Base-by-base conservation (phyloP, 1,140 invertebrate species). In the Heliconius nattereri region DNA sequence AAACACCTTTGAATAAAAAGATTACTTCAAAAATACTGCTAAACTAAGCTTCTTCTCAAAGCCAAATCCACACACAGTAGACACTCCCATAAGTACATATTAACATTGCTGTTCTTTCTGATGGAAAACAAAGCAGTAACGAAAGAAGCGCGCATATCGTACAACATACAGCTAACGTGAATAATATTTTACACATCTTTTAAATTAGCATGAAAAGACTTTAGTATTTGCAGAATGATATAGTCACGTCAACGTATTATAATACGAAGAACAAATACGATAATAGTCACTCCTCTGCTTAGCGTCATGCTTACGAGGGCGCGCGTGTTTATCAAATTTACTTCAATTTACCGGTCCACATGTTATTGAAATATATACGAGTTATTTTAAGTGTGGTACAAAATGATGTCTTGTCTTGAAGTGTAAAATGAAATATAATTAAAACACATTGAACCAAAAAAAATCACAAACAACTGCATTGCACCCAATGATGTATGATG, bases 241-340 rank as follows among this genome's bases (percentile, higher is more conserved):
- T 26, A 66, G 60, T 66, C 60, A 29, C 60, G 60, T 66, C 23
- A 29, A 66, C 9, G 26, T 29, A 66, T 60, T 60, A 23, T 60
- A 60, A 29, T 66, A 66, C 26, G 60, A 66, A 66, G 60, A 66
- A 66, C 13, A 66, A 66, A 66, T 66, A 66, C 60, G 60, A 66
- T 66, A 66, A 72, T 20, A 37, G 71, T 72, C 71, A 37, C 37
- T 40, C 35, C 32, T 72, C 37, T 72, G n/a, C 32, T 72, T 72
- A 72, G 32, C 37, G 1, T 72, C 9, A n/a, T 13, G 60, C 26
- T 29, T 66, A 19, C 23, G 11, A 26, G 26, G 13, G 6, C 19
- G 37, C 7, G 66, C 76, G 49, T 78, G 76, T 72, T 78, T 70
- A 72, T 78, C 76, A 72, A 78, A 72, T 78, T 78, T 73, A 29